Evolutionary conservation across 2,113 vertebrate genomes (phyloP).

Genomic region (Pithys albifrons): DNA sequence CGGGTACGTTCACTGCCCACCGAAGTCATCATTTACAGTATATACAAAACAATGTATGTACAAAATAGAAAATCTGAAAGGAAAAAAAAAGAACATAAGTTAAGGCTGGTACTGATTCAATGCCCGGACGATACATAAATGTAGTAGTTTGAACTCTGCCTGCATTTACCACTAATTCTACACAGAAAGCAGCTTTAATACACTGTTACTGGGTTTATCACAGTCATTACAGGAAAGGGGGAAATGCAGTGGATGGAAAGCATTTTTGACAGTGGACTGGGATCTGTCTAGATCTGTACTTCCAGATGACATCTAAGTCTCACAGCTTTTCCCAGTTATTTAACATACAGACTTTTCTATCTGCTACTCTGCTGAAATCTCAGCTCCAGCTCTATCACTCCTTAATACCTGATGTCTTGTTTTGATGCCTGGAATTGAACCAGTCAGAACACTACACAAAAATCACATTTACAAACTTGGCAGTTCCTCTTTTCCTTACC

Average conservation of each 20-base stretch:
- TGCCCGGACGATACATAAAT: neutral
- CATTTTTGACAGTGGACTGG: neutral
- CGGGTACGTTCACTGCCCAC: constrained; percentile 91
- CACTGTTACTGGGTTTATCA: neutral
- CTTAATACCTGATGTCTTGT: neutral
- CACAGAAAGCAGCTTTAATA: neutral
- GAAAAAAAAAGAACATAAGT: neutral
- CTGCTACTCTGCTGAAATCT: neutral
- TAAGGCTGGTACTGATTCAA: neutral
- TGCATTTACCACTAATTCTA: neutral
- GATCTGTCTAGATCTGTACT: neutral
- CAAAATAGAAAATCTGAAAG: constrained; percentile 98
- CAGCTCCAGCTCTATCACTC: neutral
- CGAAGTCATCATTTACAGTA: constrained; percentile 99
- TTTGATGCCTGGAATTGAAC: neutral
- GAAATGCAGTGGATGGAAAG: neutral
- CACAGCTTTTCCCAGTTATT: neutral
- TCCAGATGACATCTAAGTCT: neutral
- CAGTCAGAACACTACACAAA: neutral
- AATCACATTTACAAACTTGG: neutral
- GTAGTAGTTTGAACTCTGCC: neutral
- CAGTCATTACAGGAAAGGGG: neutral
- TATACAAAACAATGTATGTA: constrained; percentile 99
- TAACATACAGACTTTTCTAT: neutral
- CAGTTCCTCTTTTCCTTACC: neutral